phyloP scores from a whole-genome alignment of 2,888 invertebrate genomes.

The Hydriomena furcata region DNA sequence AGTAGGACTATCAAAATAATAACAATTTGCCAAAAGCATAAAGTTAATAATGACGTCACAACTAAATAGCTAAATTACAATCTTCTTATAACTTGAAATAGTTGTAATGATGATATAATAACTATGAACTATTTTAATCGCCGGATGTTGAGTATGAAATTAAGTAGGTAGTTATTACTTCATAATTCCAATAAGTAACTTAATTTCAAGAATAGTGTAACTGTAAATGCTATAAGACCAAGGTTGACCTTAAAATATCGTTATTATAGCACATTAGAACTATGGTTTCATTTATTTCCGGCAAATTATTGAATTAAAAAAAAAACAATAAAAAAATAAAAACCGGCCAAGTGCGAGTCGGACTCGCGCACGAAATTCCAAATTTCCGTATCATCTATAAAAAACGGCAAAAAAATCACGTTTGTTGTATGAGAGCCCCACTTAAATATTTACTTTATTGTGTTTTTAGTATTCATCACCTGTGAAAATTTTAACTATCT shows the following conservation, averaged over 20 bases:
- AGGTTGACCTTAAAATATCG: background rate
- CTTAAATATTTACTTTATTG: too few species aligned
- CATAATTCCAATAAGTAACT: background rate
- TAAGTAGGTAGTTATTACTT: background rate
- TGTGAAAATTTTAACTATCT: too few species aligned
- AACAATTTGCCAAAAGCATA: background rate
- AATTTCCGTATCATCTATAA: too few species aligned
- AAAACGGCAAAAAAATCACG: too few species aligned
- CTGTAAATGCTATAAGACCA: background rate
- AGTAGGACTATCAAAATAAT: too few species aligned
- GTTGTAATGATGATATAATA: slow-evolving; percentile 2
- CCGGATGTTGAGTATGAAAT: slow-evolving; percentile 12
- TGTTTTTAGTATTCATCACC: too few species aligned
- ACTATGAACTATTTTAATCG: slow-evolving; percentile 11
- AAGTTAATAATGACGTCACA: background rate
- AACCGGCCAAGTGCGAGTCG: too few species aligned
- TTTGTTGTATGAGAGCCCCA: too few species aligned
- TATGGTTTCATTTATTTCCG: background rate
- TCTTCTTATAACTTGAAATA: slow-evolving; percentile 10
- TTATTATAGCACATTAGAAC: slow-evolving; percentile 4
- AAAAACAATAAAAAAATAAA: background rate
- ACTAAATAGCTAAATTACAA: background rate
- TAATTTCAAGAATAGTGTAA: background rate
- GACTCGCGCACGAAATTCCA: too few species aligned
- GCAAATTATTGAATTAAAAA: background rate